These are phyloP conservation scores for Phaetusa simplex DNA, from an alignment of 2,113 vertebrate genomes.

Conservation along the genomic window DNA sequence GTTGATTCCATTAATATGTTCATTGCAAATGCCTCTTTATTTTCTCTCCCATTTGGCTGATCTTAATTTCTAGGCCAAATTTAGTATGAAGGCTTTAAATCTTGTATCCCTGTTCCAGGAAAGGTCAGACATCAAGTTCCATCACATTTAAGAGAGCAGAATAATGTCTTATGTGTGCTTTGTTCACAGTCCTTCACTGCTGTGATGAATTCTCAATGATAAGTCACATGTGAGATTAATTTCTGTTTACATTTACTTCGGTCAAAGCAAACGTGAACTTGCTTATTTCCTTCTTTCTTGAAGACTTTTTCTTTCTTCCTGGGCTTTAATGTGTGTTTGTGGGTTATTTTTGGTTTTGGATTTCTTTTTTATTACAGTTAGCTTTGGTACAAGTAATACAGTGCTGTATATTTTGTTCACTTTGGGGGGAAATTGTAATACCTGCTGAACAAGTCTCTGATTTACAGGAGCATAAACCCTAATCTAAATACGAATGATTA, in stretches of 20 bases:
- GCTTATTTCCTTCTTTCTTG: fast-evolving
- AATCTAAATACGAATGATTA: neutral
- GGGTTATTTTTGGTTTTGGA: neutral
- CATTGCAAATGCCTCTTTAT: neutral
- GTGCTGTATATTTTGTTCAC: neutral
- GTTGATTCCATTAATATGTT: neutral
- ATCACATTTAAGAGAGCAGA: neutral
- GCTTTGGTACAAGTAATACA: neutral
- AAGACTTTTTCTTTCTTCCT: neutral
- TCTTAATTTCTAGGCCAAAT: neutral
- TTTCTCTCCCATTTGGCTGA: neutral
- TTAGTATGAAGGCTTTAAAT: neutral
- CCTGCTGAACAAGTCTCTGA: neutral
- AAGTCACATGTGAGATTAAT: neutral
- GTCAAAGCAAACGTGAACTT: neutral
- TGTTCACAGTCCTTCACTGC: neutral
- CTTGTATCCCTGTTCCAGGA: neutral
- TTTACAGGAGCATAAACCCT: neutral
- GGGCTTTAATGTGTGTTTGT: neutral
- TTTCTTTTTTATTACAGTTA: neutral
- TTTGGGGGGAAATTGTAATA: neutral
- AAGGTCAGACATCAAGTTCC: neutral
- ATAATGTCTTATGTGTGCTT: neutral
- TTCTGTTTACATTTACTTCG: neutral
- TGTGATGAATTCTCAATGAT: neutral